Base-by-base conservation (phyloP, 1,140 invertebrate genomes). In the Aphelinus atriplicis region DNA sequence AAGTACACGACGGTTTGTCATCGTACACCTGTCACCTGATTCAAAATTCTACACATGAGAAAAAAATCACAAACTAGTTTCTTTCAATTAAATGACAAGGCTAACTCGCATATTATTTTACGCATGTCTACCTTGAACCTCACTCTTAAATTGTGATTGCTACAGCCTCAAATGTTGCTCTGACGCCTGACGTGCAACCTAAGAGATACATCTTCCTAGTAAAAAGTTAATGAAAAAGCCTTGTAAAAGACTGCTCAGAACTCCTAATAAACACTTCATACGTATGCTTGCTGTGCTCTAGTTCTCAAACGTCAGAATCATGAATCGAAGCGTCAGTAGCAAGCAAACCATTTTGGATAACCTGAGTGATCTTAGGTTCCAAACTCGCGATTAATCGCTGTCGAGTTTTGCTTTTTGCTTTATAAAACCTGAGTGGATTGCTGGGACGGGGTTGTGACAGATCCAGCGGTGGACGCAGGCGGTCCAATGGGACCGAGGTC, bases 401-500 rank as follows among this genome's bases (percentile, higher is more conserved):
- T 71, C 68, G 61, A 7, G 48, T 71, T 65, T 60, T 60, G 73
- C 55, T 53, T 9, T 57, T 76, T 71, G 7, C 69, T 77, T 87
- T 88, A 88, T 82, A 88, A 82, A 82, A 88, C 86, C 80, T 88
- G 87, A 67, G 86, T 82, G 48, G 86, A 80, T 69, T 87, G 85
- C 77, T 88, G 87, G 56, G 81, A 80, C 56, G 85, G 78, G 50
- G 87, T 86, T 1, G 86, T 83, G 3, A 88, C 86, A 5, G 86
- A 75, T 47, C 85, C 84, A 62, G 86, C 84, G 45, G 84, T 78
- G n/a, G 91, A 91, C 48, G 91, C 89, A 3, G 91, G 93, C 65
- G 93, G 93, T 48, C 94, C 94, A 80, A 95, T 95, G 43, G 94
- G 94, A 65, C 94, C 94, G 65, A 95, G 90, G 82, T 94, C 92